A percentile compares a stretch with the other conserved stretches of the same genome.
These are phyloP conservation scores for Bombus fervidus DNA, from an alignment of 1,140 invertebrate genomes.

Conservation along the genomic window DNA sequence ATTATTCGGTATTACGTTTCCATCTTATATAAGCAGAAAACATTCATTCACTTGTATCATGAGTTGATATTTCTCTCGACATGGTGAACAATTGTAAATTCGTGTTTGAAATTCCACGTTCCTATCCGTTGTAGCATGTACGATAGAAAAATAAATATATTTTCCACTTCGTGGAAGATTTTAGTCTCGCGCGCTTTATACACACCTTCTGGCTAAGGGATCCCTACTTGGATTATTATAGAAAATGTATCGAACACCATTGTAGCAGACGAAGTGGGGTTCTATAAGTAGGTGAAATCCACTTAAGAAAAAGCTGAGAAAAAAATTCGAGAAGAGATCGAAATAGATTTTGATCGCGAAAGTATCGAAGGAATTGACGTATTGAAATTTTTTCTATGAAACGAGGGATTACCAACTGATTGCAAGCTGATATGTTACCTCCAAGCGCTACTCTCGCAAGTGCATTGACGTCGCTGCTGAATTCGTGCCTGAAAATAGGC, in stretches of 20 bases:
- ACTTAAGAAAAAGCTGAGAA: background rate
- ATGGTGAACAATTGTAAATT: background rate
- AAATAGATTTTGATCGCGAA: background rate
- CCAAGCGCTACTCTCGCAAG: background rate
- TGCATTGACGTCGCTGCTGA: constrained; percentile 17
- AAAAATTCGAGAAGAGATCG: background rate
- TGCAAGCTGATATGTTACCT: constrained; percentile 20
- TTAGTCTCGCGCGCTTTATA: background rate
- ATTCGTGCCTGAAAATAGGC: constrained; percentile 43
- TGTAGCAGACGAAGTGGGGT: background rate
- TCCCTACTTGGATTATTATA: background rate
- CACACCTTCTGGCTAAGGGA: background rate
- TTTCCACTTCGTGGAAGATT: background rate
- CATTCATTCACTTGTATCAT: background rate
- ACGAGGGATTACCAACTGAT: background rate
- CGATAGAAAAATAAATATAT: too few relatives aligned
- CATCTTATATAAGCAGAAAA: too few relatives aligned
- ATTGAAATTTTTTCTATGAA: constrained; percentile 21
- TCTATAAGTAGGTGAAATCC: background rate
- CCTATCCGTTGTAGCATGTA: too few relatives aligned
- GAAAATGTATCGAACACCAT: background rate
- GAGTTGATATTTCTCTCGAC: background rate
- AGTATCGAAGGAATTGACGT: background rate
- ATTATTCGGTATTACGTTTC: background rate
- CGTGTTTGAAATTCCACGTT: background rate